A percentile compares a stretch with the other conserved stretches of the same genome.
phyloP scores from a whole-genome alignment of 2,888 invertebrate genomes.

The Diarsia rubi region DNA sequence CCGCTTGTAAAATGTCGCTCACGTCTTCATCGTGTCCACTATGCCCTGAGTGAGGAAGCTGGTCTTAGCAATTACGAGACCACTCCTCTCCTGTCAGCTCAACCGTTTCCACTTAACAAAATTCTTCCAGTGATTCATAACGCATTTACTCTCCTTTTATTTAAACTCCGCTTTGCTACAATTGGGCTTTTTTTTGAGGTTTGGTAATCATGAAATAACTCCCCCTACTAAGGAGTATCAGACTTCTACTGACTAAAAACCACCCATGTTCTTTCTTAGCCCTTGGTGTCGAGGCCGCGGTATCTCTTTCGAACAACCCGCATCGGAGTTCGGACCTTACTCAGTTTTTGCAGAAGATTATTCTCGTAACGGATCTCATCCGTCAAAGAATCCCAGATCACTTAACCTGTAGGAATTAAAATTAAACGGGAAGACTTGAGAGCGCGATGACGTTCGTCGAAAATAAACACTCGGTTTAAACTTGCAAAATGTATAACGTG shows the following conservation, averaged over 20 bases:
- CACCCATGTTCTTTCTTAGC: no score
- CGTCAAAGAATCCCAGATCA: constrained; percentile 26
- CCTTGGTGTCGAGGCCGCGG: no score
- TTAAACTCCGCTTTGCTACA: neutral
- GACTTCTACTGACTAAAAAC: no score
- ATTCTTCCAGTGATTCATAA: neutral
- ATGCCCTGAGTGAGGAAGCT: neutral
- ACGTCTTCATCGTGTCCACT: neutral
- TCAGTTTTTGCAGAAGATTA: neutral
- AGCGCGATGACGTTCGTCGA: constrained; percentile 46
- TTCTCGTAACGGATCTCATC: constrained; percentile 8
- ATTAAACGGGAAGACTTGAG: constrained; percentile 34
- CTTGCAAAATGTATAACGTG: constrained; percentile 55
- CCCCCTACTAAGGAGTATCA: no score
- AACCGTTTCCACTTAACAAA: neutral
- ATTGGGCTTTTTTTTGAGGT: no score
- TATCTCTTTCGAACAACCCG: no score
- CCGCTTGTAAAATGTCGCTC: neutral
- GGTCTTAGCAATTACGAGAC: neutral
- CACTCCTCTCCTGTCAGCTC: neutral
- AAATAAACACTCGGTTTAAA: constrained; percentile 54
- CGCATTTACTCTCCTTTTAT: neutral
- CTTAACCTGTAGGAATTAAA: constrained; percentile 53
- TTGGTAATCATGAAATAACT: no score
- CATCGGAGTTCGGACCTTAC: neutral